phyloP scores from a whole-genome alignment of 2,888 invertebrate species.

The Itoplectis maculator region DNA sequence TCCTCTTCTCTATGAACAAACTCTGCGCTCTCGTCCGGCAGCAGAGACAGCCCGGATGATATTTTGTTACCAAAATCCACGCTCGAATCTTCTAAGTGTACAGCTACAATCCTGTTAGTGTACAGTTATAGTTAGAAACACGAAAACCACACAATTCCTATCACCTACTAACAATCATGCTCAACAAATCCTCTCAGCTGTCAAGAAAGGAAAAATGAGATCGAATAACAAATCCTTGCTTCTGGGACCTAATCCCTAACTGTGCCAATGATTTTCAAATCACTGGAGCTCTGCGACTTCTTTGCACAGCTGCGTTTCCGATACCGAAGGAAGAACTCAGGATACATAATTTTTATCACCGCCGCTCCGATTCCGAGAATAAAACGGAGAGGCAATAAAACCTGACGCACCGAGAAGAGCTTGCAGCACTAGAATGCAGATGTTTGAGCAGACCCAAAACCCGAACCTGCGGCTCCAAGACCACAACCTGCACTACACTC shows the following conservation, averaged over 20 bases:
- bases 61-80: constrained; percentile 17
- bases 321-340: no score
- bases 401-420: no score
- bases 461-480: no score
- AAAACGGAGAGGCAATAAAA: no score
- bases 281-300: not conserved
- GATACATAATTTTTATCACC: no score
- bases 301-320: no score
- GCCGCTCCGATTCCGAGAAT: no score
- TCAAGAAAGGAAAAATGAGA: constrained; percentile 23
- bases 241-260: not conserved
- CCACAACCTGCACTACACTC: not conserved
- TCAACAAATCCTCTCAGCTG: not conserved
- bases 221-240: not conserved
- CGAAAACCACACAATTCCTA: constrained; percentile 6
- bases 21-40: constrained; percentile 65
- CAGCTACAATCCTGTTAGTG: constrained; percentile 73
- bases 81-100: constrained; percentile 15
- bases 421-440: no score
- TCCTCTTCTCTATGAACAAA: constrained; percentile 64
- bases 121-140: constrained; percentile 42
- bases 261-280: no score
- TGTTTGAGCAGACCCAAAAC: no score
- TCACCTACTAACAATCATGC: not conserved
- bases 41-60: constrained; percentile 50